These are phyloP conservation scores for Stichopus chloronotus DNA, from an alignment of 35 echinoderm and acorn worm genomes.

Conservation along the genomic window DNA sequence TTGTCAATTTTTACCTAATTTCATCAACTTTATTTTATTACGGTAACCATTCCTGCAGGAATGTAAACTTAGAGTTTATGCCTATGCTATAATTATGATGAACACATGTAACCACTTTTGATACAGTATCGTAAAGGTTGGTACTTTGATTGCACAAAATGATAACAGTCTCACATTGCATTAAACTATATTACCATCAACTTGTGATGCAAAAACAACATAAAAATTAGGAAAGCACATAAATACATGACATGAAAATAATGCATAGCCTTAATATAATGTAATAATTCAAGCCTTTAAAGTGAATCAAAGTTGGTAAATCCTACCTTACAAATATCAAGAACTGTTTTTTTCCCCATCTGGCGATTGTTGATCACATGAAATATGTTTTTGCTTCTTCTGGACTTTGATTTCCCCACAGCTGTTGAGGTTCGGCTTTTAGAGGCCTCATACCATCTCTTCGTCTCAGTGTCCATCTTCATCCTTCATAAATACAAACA, in stretches of 20 bases:
- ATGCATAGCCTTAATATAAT: background rate
- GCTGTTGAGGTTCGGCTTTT: background rate
- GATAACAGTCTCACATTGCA: too few species aligned
- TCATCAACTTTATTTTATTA: too few species aligned
- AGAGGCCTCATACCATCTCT: background rate
- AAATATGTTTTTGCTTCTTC: conserved; percentile 31
- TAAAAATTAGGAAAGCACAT: too few species aligned
- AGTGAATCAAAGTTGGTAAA: background rate
- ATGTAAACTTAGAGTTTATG: too few species aligned
- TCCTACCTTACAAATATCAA: conserved; percentile 49
- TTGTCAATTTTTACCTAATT: too few species aligned
- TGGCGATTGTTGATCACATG: conserved; percentile 30
- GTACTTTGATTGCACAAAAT: too few species aligned
- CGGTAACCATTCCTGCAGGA: too few species aligned
- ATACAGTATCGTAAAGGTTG: too few species aligned
- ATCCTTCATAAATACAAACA: too few species aligned
- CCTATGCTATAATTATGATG: too few species aligned
- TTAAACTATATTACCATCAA: too few species aligned
- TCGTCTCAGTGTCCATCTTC: conserved; percentile 40
- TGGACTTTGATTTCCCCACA: background rate
- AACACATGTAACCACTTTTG: too few species aligned
- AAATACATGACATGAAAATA: background rate
- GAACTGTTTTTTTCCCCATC: background rate
- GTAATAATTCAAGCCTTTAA: background rate
- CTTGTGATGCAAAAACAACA: background rate